Percentiles rank a stretch among this genome's conserved stretches.
Conservation (phyloP, 2,797 vertebrate genomes). For the Syndactyla subalaris region DNA sequence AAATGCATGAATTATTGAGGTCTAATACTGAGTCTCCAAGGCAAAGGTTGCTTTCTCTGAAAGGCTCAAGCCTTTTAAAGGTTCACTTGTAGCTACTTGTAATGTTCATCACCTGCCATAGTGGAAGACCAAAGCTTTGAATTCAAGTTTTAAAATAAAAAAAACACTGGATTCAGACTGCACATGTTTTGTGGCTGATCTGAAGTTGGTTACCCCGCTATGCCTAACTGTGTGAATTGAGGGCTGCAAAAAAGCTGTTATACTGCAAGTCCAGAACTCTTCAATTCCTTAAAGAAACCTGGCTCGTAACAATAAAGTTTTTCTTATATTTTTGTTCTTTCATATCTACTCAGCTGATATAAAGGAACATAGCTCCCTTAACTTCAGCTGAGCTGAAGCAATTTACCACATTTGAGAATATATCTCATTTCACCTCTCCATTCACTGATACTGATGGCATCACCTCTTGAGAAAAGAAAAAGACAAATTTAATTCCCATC, state of each 20-base stretch:
- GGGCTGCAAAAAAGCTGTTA: not conserved
- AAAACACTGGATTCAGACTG: not conserved
- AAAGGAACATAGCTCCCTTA: not conserved
- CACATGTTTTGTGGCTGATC: not conserved
- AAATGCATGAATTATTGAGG: conserved; percentile 42
- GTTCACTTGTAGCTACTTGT: conserved; percentile 11
- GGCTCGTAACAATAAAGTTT: not conserved
- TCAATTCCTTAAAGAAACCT: not conserved
- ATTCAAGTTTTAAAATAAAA: not conserved
- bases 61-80: conserved; percentile 5
- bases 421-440: not conserved
- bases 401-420: not conserved
- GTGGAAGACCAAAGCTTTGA: not conserved
- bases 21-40: not conserved
- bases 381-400: not conserved
- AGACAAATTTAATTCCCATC: conserved; percentile 9
- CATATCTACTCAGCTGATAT: not conserved
- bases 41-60: conserved; percentile 9
- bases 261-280: not conserved
- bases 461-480: not conserved
- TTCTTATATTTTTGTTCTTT: not conserved
- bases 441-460: not conserved
- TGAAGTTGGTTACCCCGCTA: not conserved
- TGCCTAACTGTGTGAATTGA: not conserved
- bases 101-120: conserved; percentile 8